Evolutionary conservation across 2,797 vertebrate species (phyloP), one percentile per base, ranked within the genome.

Genomic region (Gallinago solitaria): DNA sequence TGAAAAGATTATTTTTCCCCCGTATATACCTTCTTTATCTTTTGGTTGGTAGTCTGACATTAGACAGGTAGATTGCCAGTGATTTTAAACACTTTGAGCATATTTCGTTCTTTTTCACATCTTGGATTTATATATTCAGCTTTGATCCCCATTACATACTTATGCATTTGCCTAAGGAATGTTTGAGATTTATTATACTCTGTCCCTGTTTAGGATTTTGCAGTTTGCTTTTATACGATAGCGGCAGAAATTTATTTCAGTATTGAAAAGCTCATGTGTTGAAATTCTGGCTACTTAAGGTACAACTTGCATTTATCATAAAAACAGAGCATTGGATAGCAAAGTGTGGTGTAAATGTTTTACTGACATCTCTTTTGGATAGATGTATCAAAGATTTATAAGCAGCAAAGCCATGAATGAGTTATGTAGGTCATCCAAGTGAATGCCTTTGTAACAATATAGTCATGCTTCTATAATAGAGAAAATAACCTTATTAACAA

Each of bases 401-500:
- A 79, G 24, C 25, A 91, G 33, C 35, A 78, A 94, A 84, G 25
- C 41, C 43, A 68, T 78, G 61, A 83, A 85, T 4, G n/a, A 83
- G 11, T 65, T 91, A 51, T 74, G 17, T 76, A 65, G 75, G 24
- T 92, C 57, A 83, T 59, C 39, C 24, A 60, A 73, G 18, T 1
- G 24, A 86, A 37, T 37, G 41, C 43, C 41, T 90, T 76, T 90
- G 27, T 85, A 85, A 87, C 12, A 77, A 39, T 60, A 16, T 8
- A 60, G 39, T 64, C 45, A 25, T n/a, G 23, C 25, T 89, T 92
- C 85, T n/a, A 67, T 39, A 39, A 39, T 39, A 63, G 17, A 74
- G 63, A 92, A 92, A 90, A 93, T 24, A 91, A 35, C 23, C 9
- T 76, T 70, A 92, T 93, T 87, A 94, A 82, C 39, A 79, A 68